These are phyloP conservation scores for Suncus etruscus DNA, from an alignment of 2,113 vertebrate species.

Conservation along the genomic window DNA sequence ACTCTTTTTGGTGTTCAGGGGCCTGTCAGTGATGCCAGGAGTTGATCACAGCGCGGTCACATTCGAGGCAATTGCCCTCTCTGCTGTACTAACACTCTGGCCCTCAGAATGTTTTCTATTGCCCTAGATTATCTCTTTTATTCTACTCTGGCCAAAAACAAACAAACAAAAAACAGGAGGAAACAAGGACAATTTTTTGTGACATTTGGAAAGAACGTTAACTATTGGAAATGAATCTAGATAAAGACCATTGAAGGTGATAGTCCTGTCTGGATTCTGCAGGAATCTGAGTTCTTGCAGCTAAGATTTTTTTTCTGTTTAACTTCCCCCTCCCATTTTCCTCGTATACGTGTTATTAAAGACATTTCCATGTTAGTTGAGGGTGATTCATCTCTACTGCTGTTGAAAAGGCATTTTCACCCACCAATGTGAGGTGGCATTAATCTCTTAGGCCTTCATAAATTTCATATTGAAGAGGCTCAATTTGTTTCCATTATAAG, in stretches of 20 bases:
- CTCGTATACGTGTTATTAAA: conserved; percentile 53
- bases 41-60: too few species aligned
- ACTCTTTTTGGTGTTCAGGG: too few species aligned
- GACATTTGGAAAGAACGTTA: conserved; percentile 13
- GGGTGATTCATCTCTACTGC: conserved; percentile 63
- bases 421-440: conserved; percentile 32
- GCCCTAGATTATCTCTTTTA: neutral
- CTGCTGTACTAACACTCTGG: too few species aligned
- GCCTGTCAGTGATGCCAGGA: too few species aligned
- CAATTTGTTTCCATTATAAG: conserved; percentile 76
- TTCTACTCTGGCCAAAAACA: neutral
- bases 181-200: conserved; percentile 31
- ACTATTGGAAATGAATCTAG: conserved; percentile 30
- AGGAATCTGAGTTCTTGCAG: conserved; percentile 21
- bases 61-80: too few species aligned
- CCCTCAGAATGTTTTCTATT: neutral
- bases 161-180: neutral
- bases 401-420: conserved; percentile 64
- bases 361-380: conserved; percentile 41
- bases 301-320: neutral
- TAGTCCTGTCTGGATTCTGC: conserved; percentile 29
- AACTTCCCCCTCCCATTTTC: neutral
- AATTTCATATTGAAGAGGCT: conserved; percentile 70
- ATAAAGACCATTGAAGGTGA: conserved; percentile 16
- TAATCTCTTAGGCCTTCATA: conserved; percentile 70